These are phyloP conservation scores for Pseudomugil gertrudae DNA, from an alignment of 2,797 vertebrate genomes.

Conservation along the genomic window DNA sequence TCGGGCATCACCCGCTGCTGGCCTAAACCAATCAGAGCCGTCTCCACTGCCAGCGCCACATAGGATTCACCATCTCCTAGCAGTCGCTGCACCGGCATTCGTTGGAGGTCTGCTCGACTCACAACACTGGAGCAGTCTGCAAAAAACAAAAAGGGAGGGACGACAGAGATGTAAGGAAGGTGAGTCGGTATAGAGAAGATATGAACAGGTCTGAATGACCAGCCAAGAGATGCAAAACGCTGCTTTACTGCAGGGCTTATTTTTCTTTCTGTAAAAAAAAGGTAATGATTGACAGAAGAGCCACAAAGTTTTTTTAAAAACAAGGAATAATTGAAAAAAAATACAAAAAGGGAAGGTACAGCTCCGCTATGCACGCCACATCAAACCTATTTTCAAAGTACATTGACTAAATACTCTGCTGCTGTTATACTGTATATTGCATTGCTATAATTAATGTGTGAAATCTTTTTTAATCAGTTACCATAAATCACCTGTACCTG, in stretches of 20 bases:
- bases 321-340: slow-evolving; percentile 4
- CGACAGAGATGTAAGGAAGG: background rate
- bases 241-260: slow-evolving; percentile 39
- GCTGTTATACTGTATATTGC: background rate
- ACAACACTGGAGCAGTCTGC: slow-evolving; percentile 89
- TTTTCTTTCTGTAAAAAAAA: slow-evolving; percentile 65
- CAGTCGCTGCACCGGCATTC: slow-evolving; percentile 90
- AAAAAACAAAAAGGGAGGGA: slow-evolving; percentile 1
- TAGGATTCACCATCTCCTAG: slow-evolving; percentile 95
- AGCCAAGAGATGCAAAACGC: slow-evolving; percentile 54
- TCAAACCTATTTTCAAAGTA: background rate
- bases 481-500: slow-evolving; percentile 78
- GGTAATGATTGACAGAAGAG: slow-evolving; percentile 38
- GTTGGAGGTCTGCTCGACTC: slow-evolving; percentile 90
- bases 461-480: background rate
- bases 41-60: slow-evolving; percentile 93
- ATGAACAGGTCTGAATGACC: slow-evolving; percentile 48
- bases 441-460: background rate
- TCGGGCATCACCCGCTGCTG: slow-evolving; percentile 98
- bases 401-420: background rate
- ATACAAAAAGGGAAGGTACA: slow-evolving; percentile 25
- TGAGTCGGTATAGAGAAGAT: background rate
- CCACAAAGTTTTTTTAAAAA: background rate
- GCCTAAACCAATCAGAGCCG: slow-evolving; percentile 92
- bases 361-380: slow-evolving; percentile 10